phyloP scores from a whole-genome alignment of 2,888 invertebrate genomes.

The Drosophila conformis region DNA sequence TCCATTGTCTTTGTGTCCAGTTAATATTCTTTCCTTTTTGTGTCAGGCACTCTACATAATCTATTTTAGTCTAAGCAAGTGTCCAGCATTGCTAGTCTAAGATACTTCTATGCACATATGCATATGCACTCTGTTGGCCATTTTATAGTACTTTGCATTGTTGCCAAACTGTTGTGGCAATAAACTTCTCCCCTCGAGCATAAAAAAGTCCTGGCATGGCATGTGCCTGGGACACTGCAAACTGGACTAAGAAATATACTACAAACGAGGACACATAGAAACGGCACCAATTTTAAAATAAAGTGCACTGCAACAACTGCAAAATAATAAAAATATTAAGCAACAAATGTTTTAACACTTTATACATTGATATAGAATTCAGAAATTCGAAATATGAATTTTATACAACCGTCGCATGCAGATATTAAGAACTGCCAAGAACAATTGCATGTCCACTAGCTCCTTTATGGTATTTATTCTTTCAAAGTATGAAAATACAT shows the following conservation, averaged over 20 bases:
- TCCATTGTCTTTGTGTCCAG: conserved; percentile 52
- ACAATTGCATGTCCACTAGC: background rate
- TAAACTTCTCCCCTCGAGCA: conserved; percentile 37
- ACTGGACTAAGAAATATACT: conserved; percentile 3
- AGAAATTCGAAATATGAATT: background rate
- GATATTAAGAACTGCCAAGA: background rate
- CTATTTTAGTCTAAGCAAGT: conserved; percentile 26
- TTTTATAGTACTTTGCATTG: conserved; percentile 24
- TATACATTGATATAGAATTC: background rate
- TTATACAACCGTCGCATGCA: background rate
- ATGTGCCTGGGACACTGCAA: conserved; percentile 26
- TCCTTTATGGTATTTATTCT: background rate
- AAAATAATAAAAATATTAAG: background rate
- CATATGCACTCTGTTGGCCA: conserved; percentile 23
- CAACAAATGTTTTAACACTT: background rate
- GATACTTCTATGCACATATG: conserved; percentile 2
- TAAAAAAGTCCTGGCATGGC: conserved; percentile 29
- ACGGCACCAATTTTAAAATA: background rate
- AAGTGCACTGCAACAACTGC: background rate
- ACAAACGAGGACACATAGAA: conserved; percentile 10
- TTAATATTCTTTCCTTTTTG: conserved; percentile 5
- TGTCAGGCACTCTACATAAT: conserved; percentile 19
- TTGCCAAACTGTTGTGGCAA: conserved; percentile 42
- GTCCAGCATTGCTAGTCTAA: conserved; percentile 8
- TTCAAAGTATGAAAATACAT: background rate